Conservation (phyloP, 2,797 vertebrate genomes). For the Mionectes olivaceus region DNA sequence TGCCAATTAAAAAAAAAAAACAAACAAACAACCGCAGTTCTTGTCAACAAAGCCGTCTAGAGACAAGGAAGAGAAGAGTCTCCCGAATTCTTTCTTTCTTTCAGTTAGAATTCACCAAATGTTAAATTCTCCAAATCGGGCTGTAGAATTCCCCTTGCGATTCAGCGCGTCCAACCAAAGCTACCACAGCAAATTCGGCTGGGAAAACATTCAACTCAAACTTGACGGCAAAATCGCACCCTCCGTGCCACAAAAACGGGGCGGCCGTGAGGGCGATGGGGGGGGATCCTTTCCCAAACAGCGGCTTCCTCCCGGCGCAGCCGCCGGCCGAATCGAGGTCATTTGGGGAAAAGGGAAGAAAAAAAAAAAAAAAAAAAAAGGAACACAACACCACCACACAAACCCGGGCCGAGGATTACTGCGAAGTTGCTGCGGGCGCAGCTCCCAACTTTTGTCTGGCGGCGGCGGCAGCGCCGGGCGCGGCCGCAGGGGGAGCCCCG, state of each 20-base stretch:
- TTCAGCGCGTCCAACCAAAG: background rate
- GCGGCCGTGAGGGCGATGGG: background rate
- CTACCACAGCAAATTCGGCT: background rate
- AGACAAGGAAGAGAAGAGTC: background rate
- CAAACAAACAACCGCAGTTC: background rate
- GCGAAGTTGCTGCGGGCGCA: slow-evolving; percentile 45
- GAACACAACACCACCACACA: background rate
- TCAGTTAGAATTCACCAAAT: background rate
- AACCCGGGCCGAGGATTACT: background rate
- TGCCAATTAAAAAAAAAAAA: background rate
- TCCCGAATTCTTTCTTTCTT: background rate
- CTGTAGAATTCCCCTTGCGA: background rate
- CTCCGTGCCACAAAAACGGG: background rate
- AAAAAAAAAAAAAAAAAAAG: rapidly evolving
- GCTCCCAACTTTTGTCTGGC: slow-evolving; percentile 60
- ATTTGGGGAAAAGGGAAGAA: background rate
- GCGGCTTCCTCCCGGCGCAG: background rate
- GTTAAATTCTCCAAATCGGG: background rate
- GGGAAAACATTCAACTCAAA: background rate
- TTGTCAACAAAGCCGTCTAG: background rate
- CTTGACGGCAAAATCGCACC: background rate
- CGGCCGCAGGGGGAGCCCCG: slow-evolving; percentile 32
- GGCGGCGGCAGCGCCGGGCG: slow-evolving; percentile 3
- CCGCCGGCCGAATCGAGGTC: background rate
- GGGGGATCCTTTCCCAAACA: background rate